These are phyloP conservation scores for Amblyopsis hoosieri DNA, from an alignment of 2,797 vertebrate genomes.

Conservation along the genomic window DNA sequence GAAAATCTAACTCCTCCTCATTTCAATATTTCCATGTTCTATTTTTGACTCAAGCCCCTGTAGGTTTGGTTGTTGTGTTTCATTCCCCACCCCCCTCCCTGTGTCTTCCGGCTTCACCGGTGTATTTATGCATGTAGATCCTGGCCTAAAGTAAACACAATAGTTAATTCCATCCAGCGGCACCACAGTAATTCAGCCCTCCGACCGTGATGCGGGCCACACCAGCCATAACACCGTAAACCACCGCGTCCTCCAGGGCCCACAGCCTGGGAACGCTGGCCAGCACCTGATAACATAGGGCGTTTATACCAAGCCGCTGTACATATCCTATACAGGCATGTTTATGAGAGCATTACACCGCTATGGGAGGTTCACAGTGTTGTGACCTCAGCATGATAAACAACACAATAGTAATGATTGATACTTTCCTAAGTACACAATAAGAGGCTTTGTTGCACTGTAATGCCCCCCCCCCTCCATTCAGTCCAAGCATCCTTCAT, in stretches of 20 bases:
- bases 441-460: slow-evolving; percentile 43
- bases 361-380: slow-evolving; percentile 23
- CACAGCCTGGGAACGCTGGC: slow-evolving; percentile 51
- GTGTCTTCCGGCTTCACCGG: slow-evolving; percentile 56
- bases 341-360: slow-evolving; percentile 29
- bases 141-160: slow-evolving; percentile 75
- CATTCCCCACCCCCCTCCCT: slow-evolving; percentile 32
- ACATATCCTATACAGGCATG: slow-evolving; percentile 46
- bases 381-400: slow-evolving; percentile 25
- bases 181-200: slow-evolving; percentile 66
- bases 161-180: slow-evolving; percentile 61
- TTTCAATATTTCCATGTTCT: slow-evolving; percentile 70
- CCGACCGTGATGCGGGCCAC: slow-evolving; percentile 59
- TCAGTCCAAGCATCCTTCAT: slow-evolving; percentile 22
- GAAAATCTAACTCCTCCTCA: slow-evolving; percentile 1
- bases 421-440: slow-evolving; percentile 50
- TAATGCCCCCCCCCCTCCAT: slow-evolving; percentile 21
- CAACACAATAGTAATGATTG: slow-evolving; percentile 44
- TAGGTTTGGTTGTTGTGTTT: slow-evolving; percentile 63
- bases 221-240: slow-evolving; percentile 65
- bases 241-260: slow-evolving; percentile 47
- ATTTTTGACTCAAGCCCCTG: slow-evolving; percentile 63
- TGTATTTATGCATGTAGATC: slow-evolving; percentile 66
- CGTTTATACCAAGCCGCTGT: slow-evolving; percentile 39
- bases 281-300: slow-evolving; percentile 49